Base-by-base conservation (phyloP, 2,797 vertebrate genomes). In the Phrynocephalus guinanensis region DNA sequence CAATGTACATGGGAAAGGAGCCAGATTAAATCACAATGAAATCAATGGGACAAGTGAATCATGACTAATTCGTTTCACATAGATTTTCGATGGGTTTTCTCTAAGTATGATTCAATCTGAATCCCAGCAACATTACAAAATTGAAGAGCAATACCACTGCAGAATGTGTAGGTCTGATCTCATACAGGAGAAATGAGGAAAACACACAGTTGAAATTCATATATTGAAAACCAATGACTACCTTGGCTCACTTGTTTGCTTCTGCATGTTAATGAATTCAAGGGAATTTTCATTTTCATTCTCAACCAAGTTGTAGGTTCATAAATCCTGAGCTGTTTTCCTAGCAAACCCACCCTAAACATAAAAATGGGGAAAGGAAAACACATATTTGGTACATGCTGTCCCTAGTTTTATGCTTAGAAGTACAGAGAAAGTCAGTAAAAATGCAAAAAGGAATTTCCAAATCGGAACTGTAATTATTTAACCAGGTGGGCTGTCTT, bases 401-500 rank as follows among this genome's bases (percentile, higher is more conserved):
- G 94, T 87, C 83, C 91, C 94, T 89, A 92, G 91, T 91, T 95
- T 90, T 86, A 38, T 88, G 91, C 83, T 93, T 0, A 11, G 86
- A 60, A 88, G 22, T 94, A 93, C 91, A 4, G 92, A 95, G 95
- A 92, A 95, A 92, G 95, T 93, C 91, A 94, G 93, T 95, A 96
- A 97, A 97, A 97, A 97, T 97, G 96, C 95, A 96, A 96, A 95
- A 56, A 95, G 94, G 96, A 95, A 96, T 96, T 97, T 97, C 95
- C 95, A 95, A 78, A 95, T 94, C 95, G 96, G 97, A 96, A 97
- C 97, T 97, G 97, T 96, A 96, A 97, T 97, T 96, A 96, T 97
- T 96, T 97, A 97, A 97, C 96, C 96, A 97, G 97, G 97, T 97
- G 97, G 97, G 96, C 96, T 95, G 96, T 96, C 71, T 97, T 97